A percentile compares a stretch with the other conserved stretches of the same genome.
Conservation (phyloP, 2,113 vertebrate species). For the Gila orcuttii region DNA sequence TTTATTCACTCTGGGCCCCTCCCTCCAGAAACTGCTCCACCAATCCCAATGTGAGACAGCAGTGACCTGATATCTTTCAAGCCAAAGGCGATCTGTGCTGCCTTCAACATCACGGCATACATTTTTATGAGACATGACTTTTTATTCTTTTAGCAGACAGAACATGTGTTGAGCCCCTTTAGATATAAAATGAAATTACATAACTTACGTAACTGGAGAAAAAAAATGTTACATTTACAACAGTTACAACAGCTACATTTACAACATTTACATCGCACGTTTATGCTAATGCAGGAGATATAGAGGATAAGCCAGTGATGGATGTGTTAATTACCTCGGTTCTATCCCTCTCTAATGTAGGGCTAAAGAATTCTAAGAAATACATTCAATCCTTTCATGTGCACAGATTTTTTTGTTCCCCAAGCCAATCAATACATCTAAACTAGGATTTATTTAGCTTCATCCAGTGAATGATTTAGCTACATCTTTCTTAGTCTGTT, state of each 20-base stretch:
- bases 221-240: conserved; percentile 51
- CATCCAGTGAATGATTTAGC: conserved; percentile 53
- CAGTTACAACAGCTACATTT: conserved; percentile 49
- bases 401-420: conserved; percentile 59
- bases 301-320: conserved; percentile 46
- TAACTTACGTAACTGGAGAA: conserved; percentile 62
- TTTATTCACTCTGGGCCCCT: conserved; percentile 36
- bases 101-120: conserved; percentile 40
- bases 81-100: conserved; percentile 45
- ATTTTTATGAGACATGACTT: conserved; percentile 59
- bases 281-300: conserved; percentile 47
- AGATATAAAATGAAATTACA: conserved; percentile 49
- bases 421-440: conserved; percentile 56
- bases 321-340: conserved; percentile 57
- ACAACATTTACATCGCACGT: conserved; percentile 44
- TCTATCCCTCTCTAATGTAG: conserved; percentile 58
- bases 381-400: conserved; percentile 50
- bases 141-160: conserved; percentile 49
- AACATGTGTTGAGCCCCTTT: conserved; percentile 45
- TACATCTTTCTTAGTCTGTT: conserved; percentile 53
- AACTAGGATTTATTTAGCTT: conserved; percentile 60
- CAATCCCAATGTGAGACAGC: conserved; percentile 46
- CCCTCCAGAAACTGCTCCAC: conserved; percentile 38
- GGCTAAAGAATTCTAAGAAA: conserved; percentile 52
- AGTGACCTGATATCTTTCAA: conserved; percentile 54